These are phyloP conservation scores for Zaprionus nigranus DNA, from an alignment of 1,140 invertebrate species.

Conservation along the genomic window DNA sequence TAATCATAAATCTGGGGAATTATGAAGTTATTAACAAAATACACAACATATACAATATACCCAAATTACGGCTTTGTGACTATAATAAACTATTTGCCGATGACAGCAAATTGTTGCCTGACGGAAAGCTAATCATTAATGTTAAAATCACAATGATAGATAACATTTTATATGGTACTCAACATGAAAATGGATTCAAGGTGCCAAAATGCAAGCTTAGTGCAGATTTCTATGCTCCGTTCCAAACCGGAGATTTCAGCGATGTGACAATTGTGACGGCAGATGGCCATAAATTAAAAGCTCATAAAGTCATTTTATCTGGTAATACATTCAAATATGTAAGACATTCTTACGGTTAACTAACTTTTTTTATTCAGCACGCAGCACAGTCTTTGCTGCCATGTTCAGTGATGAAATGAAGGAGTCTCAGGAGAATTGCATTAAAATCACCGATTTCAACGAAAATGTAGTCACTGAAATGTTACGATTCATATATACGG, in stretches of 20 bases:
- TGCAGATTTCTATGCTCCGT: not conserved
- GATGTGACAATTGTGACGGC: not conserved
- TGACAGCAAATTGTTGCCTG: not conserved
- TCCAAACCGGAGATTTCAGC: not conserved
- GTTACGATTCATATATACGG: not conserved
- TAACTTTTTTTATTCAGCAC: not conserved
- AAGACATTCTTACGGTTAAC: not conserved
- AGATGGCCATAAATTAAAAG: not conserved
- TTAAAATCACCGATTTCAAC: conserved; percentile 1
- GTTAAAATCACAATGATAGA: not conserved
- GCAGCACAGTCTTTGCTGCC: not conserved
- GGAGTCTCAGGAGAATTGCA: not conserved
- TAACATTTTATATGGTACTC: not conserved
- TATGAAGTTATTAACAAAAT: not conserved
- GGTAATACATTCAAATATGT: not conserved
- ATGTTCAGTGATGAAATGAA: not conserved
- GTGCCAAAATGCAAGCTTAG: not conserved
- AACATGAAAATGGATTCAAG: not conserved
- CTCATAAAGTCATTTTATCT: not conserved
- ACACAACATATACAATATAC: not conserved
- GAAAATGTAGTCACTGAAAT: not conserved
- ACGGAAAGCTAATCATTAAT: not conserved
- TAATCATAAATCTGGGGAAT: not conserved
- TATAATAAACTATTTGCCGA: not conserved
- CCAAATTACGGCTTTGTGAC: not conserved